Evolutionary conservation across 2,113 vertebrate species (phyloP), one percentile per base, ranked within the genome.

Genomic region (Naja naja): DNA sequence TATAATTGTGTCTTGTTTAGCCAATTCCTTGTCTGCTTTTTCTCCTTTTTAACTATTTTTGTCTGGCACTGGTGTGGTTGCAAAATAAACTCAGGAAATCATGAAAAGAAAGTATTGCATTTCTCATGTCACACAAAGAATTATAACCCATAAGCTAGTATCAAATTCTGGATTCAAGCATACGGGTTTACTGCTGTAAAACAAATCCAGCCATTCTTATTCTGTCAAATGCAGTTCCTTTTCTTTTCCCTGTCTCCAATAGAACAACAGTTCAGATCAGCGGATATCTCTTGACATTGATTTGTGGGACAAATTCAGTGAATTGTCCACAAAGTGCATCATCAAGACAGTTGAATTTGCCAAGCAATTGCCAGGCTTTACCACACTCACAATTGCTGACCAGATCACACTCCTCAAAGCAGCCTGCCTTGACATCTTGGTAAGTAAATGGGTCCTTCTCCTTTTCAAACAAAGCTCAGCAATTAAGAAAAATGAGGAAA

Each of bases 281-380:
- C 98, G 99, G 0, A 99, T 99, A 6, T 98, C 99, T 1, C 97
- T 99, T 97, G 99, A 99, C 94, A 98, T 99, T 10, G 98, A 99
- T 97, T 98, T 99, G 94, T 99, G 99, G 99, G 99, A 99, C 97
- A 99, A 99, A 97, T 99, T 99, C 98, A 99, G 99, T 9, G 99
- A 99, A 94, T 96, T 99, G 92, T 99, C 99, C 97, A 99, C 99
- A 94, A 99, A 99, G 97, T 99, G 99, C 96, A 99, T 99, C 98
- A 99, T 99, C 94, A 99, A 99, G 97, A 99, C 99, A 0, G 99
- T 99, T 97, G 99, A 99, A 97, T 99, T 99, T 4, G 99, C 99
- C 92, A 99, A 99, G 97, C 99, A 99, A 96, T 98, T 99, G 95
- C 99, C 99, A 0, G 99, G 99, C 96, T 99, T 99, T 97, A 99